A percentile compares a stretch with the other conserved stretches of the same genome.
phyloP scores from a whole-genome alignment of 2,113 vertebrate genomes.

The Eulemur macaco region DNA sequence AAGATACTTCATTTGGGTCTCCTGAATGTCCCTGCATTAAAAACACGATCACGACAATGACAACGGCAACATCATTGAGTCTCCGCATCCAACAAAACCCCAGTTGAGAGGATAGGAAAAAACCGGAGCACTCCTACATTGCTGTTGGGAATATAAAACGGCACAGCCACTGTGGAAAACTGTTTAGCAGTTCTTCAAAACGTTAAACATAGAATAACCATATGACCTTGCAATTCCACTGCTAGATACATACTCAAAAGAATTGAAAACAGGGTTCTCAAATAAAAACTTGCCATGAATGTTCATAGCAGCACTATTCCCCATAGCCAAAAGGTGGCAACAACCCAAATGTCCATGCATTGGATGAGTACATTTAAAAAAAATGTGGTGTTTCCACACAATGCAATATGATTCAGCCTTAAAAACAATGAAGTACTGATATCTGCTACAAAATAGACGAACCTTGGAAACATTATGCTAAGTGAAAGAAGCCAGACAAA shows the following conservation, averaged over 20 bases:
- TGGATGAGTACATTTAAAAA: neutral
- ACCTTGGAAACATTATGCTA: neutral
- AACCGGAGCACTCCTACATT: neutral
- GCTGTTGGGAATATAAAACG: neutral
- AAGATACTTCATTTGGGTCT: conserved; percentile 71
- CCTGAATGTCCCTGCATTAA: conserved; percentile 77
- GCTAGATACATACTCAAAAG: neutral
- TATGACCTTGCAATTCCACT: neutral
- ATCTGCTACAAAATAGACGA: no score
- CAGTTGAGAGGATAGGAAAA: neutral
- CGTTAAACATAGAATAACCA: neutral
- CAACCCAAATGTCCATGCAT: neutral
- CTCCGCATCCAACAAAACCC: neutral
- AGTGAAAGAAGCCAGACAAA: neutral
- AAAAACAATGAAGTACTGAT: neutral
- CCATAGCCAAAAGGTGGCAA: neutral
- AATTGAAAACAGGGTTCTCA: neutral
- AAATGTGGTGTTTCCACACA: neutral
- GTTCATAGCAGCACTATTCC: neutral
- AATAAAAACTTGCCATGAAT: neutral
- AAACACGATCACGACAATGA: neutral
- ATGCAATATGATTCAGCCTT: neutral
- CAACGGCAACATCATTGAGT: neutral
- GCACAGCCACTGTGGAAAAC: rapidly evolving
- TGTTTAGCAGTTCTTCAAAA: neutral